These are phyloP conservation scores for Limanda limanda DNA, from an alignment of 2,113 vertebrate genomes.

Conservation along the genomic window DNA sequence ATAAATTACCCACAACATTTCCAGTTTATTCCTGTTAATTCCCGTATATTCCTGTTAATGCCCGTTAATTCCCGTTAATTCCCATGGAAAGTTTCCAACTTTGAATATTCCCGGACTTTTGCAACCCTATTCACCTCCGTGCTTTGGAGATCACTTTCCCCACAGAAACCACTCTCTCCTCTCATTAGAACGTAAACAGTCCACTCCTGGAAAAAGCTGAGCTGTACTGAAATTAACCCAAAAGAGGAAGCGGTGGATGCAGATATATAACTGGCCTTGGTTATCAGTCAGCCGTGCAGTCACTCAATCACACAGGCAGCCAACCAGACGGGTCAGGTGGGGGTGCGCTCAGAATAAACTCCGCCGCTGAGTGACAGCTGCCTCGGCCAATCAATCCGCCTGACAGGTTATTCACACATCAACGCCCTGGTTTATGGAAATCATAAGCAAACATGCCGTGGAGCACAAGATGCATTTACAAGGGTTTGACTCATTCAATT, in stretches of 20 bases:
- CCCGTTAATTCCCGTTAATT: no score
- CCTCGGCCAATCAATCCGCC: slow-evolving; percentile 61
- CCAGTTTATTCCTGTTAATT: no score
- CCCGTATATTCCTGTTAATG: no score
- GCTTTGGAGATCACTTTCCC: slow-evolving; percentile 27
- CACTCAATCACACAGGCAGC: slow-evolving; percentile 33
- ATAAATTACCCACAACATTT: no score
- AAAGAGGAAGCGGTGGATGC: background rate
- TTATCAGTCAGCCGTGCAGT: slow-evolving; percentile 40
- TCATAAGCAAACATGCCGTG: slow-evolving; percentile 59
- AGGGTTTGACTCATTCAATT: slow-evolving; percentile 30
- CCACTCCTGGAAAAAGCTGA: background rate
- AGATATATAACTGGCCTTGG: background rate
- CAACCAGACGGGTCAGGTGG: slow-evolving; percentile 34
- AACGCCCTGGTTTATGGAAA: slow-evolving; percentile 66
- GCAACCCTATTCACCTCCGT: slow-evolving; percentile 27
- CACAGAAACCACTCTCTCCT: background rate
- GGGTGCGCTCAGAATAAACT: slow-evolving; percentile 51
- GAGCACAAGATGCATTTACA: slow-evolving; percentile 29
- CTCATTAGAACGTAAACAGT: slow-evolving; percentile 9
- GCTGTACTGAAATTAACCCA: background rate
- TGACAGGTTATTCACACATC: slow-evolving; percentile 72
- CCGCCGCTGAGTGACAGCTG: slow-evolving; percentile 57
- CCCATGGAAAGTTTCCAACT: no score
- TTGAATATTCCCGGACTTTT: no score